A percentile compares a stretch with the other conserved stretches of the same genome.
Conservation (phyloP, 2,888 invertebrate genomes). For the Empis livida region DNA sequence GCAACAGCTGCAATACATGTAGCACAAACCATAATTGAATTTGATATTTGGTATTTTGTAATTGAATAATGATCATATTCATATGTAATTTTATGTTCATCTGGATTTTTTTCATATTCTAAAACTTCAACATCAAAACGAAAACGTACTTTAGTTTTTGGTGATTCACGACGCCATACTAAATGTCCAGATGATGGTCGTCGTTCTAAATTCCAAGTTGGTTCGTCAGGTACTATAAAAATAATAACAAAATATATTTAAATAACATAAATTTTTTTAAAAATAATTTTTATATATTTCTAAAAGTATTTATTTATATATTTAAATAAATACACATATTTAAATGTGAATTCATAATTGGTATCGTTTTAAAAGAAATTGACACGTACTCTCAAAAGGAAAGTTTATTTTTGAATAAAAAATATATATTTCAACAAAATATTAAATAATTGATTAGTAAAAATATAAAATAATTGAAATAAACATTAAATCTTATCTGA, state of each 20-base stretch:
- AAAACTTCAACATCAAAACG: constrained; percentile 37
- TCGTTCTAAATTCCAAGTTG: constrained; percentile 36
- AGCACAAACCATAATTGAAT: constrained; percentile 28
- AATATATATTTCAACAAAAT: too few species aligned
- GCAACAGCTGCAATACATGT: constrained; percentile 33
- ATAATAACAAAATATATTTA: constrained; percentile 8
- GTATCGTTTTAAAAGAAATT: background rate
- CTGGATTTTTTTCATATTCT: constrained; percentile 34
- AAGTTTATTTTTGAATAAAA: too few species aligned
- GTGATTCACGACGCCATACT: constrained; percentile 36
- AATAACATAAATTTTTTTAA: background rate
- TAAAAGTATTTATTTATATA: too few species aligned
- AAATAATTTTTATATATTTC: background rate
- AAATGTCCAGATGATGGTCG: constrained; percentile 35
- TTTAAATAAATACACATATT: too few species aligned
- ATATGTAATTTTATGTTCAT: constrained; percentile 22
- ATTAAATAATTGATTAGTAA: too few species aligned
- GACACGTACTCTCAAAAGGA: background rate
- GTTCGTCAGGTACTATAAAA: constrained; percentile 28
- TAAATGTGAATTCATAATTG: background rate
- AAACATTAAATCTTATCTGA: too few species aligned
- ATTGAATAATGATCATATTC: constrained; percentile 19
- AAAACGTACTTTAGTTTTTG: constrained; percentile 35
- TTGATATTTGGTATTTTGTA: constrained; percentile 22
- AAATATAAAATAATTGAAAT: too few species aligned